Conservation (phyloP, 2,888 invertebrate species). For the Cancer borealis region DNA sequence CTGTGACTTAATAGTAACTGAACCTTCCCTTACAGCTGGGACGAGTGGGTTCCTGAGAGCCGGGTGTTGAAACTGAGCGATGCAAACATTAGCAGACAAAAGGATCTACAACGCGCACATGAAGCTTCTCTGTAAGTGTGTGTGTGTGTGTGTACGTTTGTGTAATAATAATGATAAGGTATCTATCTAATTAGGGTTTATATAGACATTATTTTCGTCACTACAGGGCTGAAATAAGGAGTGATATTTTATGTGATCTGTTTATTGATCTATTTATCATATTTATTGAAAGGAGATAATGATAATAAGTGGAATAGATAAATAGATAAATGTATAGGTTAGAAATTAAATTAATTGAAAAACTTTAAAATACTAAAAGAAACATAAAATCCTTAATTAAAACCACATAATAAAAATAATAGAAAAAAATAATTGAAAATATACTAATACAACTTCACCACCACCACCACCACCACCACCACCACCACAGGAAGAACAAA, state of each 20-base stretch:
- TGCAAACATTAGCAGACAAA: constrained; percentile 91
- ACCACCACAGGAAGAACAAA: constrained; percentile 64
- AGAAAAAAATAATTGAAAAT: too few species aligned
- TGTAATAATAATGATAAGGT: neutral
- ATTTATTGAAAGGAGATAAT: too few species aligned
- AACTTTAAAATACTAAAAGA: too few species aligned
- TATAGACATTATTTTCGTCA: too few species aligned
- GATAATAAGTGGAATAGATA: too few species aligned
- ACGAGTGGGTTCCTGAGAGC: constrained; percentile 90
- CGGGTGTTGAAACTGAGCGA: constrained; percentile 94
- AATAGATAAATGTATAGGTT: too few species aligned
- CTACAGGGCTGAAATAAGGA: too few species aligned
- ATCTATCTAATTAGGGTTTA: too few species aligned
- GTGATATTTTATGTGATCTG: neutral
- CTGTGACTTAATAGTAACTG: neutral
- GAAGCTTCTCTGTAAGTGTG: constrained; percentile 76
- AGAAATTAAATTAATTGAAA: too few species aligned
- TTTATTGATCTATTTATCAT: neutral
- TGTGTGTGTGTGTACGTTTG: neutral
- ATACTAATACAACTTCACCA: neutral
- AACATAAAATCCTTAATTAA: neutral
- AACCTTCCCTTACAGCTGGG: constrained; percentile 80
- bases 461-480: neutral
- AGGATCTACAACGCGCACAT: constrained; percentile 90
- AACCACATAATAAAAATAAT: too few species aligned